phyloP scores from a whole-genome alignment of 2,797 vertebrate species.

The Platyrinchus mystaceus region DNA sequence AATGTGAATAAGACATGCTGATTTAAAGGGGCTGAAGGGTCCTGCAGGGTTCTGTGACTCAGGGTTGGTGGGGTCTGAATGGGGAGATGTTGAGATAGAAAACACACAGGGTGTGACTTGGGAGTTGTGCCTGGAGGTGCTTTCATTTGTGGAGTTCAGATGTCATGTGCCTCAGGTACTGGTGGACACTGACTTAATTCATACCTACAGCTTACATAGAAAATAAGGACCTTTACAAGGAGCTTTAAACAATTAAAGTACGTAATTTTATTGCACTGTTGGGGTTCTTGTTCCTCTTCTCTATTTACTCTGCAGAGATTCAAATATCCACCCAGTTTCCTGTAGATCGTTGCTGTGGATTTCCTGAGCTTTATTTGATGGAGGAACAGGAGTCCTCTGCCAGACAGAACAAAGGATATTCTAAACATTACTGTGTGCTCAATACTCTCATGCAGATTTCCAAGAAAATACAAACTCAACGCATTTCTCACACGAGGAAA shows the following conservation, averaged over 20 bases:
- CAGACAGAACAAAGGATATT: background rate
- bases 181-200: background rate
- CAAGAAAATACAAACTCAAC: background rate
- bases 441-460: background rate
- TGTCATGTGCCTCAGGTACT: background rate
- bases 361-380: background rate
- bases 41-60: background rate
- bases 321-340: background rate
- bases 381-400: background rate
- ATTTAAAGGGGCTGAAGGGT: background rate
- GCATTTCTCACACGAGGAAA: background rate
- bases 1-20: fast-evolving
- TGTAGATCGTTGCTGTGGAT: background rate
- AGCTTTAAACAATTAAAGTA: background rate
- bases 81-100: background rate
- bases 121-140: background rate
- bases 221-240: background rate
- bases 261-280: background rate
- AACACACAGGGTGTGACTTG: background rate
- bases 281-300: background rate
- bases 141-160: background rate
- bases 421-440: background rate
- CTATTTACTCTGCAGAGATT: background rate
- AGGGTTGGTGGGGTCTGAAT: background rate
- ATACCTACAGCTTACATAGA: background rate